phyloP scores from a whole-genome alignment of 2,797 vertebrate genomes.

The Falco naumanni region DNA sequence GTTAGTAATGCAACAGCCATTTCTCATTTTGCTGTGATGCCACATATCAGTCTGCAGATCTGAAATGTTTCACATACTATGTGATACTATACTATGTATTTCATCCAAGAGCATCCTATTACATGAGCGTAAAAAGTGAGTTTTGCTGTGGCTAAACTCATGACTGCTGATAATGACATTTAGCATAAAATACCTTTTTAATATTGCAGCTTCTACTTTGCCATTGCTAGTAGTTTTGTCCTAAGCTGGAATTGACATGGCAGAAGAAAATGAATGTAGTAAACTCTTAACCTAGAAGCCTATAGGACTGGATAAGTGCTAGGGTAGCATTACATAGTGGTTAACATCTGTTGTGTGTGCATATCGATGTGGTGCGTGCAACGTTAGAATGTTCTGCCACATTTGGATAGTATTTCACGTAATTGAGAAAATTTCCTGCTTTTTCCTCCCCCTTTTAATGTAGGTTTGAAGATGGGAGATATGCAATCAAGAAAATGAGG shows the following conservation, averaged over 20 bases:
- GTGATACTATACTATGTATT: not conserved
- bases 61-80: not conserved
- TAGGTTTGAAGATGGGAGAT: slow-evolving; percentile 92
- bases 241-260: not conserved
- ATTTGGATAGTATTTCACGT: not conserved
- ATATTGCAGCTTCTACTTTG: not conserved
- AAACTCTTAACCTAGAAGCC: not conserved
- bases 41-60: not conserved
- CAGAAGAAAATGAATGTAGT: not conserved
- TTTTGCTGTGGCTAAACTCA: not conserved
- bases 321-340: not conserved
- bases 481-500: slow-evolving; percentile 93
- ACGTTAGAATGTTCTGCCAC: not conserved
- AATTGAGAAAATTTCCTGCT: not conserved
- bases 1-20: not conserved
- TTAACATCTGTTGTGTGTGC: not conserved
- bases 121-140: not conserved
- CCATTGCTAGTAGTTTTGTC: no score
- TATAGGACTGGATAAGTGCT: not conserved
- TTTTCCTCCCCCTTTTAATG: not conserved
- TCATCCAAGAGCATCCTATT: not conserved
- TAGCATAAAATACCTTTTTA: not conserved
- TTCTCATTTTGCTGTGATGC: not conserved
- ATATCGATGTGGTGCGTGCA: not conserved
- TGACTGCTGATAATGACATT: not conserved